Percentiles rank a stretch among this genome's conserved stretches.
Conservation (phyloP, 2,797 vertebrate species). For the Anniella stebbinsi region DNA sequence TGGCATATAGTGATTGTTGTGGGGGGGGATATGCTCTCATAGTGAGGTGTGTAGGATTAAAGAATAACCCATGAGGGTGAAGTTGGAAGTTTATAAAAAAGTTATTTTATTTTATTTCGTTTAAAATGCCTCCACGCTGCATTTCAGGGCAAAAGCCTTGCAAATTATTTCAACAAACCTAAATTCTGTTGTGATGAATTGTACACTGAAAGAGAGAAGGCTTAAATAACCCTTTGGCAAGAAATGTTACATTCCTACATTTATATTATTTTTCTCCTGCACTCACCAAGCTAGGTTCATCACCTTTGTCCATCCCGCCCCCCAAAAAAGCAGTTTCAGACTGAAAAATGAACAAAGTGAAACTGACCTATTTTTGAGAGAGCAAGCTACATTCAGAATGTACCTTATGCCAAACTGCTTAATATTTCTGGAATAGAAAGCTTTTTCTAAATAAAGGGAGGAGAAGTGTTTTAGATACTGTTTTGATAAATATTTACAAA, state of each 20-base stretch:
- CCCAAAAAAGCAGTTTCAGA: background rate
- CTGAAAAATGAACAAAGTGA: background rate
- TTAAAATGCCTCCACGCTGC: too few relatives aligned
- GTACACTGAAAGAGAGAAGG: background rate
- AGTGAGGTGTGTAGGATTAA: background rate
- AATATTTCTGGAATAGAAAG: background rate
- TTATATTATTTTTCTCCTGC: background rate
- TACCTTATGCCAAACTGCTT: background rate
- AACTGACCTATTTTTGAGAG: background rate
- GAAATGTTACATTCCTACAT: background rate
- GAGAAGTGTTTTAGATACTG: background rate
- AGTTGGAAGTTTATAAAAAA: background rate
- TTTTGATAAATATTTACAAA: conserved; percentile 30
- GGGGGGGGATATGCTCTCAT: background rate
- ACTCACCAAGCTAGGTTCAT: rapidly evolving
- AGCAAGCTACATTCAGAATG: background rate
- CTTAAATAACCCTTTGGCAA: background rate
- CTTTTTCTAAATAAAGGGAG: background rate
- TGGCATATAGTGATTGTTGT: background rate
- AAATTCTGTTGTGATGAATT: rapidly evolving
- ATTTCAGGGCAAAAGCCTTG: too few relatives aligned
- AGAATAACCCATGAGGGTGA: conserved; percentile 3
- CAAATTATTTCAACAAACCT: background rate
- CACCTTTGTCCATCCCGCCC: background rate
- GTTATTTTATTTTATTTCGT: background rate